Percentiles rank a stretch among this genome's conserved stretches.
phyloP scores from a whole-genome alignment of 1,140 invertebrate genomes.

The Babylonia areolata region DNA sequence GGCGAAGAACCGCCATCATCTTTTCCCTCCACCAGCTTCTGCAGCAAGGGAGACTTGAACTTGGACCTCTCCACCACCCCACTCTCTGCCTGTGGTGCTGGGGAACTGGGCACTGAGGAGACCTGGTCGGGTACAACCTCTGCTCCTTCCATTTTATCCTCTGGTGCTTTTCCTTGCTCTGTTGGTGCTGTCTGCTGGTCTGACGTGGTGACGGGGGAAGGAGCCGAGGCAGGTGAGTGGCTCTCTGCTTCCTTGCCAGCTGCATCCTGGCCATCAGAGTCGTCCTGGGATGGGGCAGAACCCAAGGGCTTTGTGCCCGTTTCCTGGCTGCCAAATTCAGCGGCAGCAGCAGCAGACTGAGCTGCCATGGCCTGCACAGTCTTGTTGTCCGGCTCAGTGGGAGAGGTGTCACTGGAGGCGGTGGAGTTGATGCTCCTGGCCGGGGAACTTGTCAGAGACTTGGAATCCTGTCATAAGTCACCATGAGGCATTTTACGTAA shows the following conservation, averaged over 20 bases:
- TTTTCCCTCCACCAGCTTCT: conserved; percentile 64
- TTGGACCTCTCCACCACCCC: conserved; percentile 55
- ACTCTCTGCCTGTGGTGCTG: conserved; percentile 36
- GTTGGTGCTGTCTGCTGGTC: background rate
- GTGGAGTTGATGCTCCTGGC: conserved; percentile 47
- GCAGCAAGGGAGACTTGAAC: conserved; percentile 69
- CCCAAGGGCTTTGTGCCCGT: too few species aligned
- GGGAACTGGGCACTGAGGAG: conserved; percentile 10
- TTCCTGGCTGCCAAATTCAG: too few species aligned
- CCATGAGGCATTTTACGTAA: too few species aligned
- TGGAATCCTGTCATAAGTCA: conserved; percentile 28
- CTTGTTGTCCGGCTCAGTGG: conserved; percentile 35
- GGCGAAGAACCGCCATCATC: conserved; percentile 38
- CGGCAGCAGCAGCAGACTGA: background rate
- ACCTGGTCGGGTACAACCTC: background rate
- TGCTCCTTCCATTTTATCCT: too few species aligned
- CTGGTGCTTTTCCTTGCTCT: background rate
- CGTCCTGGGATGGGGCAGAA: too few species aligned
- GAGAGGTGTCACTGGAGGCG: conserved; percentile 40
- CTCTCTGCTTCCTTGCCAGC: too few species aligned
- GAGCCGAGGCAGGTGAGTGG: background rate
- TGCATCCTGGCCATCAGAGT: too few species aligned
- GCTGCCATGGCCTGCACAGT: background rate
- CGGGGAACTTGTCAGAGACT: conserved; percentile 53
- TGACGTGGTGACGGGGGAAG: background rate